Evolutionary conservation across 2,888 invertebrate species (phyloP).

Genomic region (Agrochola lychnidis): DNA sequence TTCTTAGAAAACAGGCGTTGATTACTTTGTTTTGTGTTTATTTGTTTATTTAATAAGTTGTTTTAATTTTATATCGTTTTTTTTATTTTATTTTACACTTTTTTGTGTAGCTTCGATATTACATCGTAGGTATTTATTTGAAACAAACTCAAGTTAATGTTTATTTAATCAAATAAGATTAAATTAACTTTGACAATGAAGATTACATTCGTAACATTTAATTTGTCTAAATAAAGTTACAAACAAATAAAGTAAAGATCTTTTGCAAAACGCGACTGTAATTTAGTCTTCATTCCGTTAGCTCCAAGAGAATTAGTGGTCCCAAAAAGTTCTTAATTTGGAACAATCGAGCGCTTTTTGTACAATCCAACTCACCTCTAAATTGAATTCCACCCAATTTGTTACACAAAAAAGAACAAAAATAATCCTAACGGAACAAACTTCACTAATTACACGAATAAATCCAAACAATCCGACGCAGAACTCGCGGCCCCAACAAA

Average conservation of each 20-base stretch:
- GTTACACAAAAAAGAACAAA: slow-evolving; percentile 85
- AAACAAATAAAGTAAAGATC: slow-evolving; percentile 1
- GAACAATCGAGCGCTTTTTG: slow-evolving; percentile 74
- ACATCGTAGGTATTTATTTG: not conserved
- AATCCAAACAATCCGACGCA: slow-evolving; percentile 87
- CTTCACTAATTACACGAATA: slow-evolving; percentile 90
- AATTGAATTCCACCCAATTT: slow-evolving; percentile 84
- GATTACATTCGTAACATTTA: not conserved
- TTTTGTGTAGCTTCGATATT: not conserved
- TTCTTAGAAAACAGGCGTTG: slow-evolving; percentile 45
- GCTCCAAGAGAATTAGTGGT: slow-evolving; percentile 50
- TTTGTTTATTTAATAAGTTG: slow-evolving; percentile 22
- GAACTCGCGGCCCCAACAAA: slow-evolving; percentile 81
- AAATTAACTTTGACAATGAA: not conserved
- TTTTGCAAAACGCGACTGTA: slow-evolving; percentile 13
- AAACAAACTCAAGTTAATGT: not conserved
- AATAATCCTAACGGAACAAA: slow-evolving; percentile 87
- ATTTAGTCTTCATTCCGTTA: slow-evolving; percentile 42
- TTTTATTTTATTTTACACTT: not conserved
- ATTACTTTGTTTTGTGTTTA: slow-evolving; percentile 26
- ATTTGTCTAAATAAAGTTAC: not conserved
- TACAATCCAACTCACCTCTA: slow-evolving; percentile 78
- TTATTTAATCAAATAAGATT: not conserved
- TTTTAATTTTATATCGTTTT: slow-evolving; percentile 13
- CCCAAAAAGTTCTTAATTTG: slow-evolving; percentile 71